Evolutionary conservation across 2,888 invertebrate species (phyloP).

Genomic region (Rhogogaster chlorosoma): DNA sequence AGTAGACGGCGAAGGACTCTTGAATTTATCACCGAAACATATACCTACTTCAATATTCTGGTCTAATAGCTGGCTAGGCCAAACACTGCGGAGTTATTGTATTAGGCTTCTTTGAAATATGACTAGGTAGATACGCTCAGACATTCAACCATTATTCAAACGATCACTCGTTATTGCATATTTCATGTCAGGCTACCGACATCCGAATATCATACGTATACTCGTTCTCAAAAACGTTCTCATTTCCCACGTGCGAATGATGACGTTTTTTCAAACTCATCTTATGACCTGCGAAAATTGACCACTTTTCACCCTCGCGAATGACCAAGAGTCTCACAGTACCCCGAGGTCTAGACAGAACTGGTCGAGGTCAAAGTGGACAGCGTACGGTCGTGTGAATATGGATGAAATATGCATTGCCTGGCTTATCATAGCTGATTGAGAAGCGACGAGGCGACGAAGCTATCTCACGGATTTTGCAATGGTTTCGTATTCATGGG

Average conservation of each 20-base stretch:
- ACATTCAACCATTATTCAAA: not conserved
- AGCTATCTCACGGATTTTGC: slow-evolving; percentile 28
- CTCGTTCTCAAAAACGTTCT: not conserved
- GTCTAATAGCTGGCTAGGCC: not conserved
- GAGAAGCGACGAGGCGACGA: slow-evolving; percentile 59
- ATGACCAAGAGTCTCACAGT: not conserved
- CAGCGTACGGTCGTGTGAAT: slow-evolving; percentile 59
- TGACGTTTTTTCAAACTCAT: not conserved
- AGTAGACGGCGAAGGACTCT: not conserved
- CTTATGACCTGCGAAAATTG: not conserved
- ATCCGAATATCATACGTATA: not conserved
- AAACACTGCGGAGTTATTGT: not conserved
- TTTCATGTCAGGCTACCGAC: not conserved
- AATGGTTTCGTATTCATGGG: slow-evolving; percentile 71
- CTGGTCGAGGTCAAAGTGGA: slow-evolving; percentile 24
- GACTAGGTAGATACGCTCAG: not conserved
- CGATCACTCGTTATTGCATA: not conserved
- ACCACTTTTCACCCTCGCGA: not conserved
- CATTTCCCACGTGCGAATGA: not conserved
- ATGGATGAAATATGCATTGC: slow-evolving; percentile 70
- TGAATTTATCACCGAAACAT: not conserved
- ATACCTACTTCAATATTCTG: not conserved
- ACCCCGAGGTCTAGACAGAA: not conserved
- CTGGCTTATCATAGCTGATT: slow-evolving; percentile 67
- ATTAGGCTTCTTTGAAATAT: not conserved